Evolutionary conservation across 2,113 vertebrate genomes (phyloP).

Genomic region (Lophius piscatorius): DNA sequence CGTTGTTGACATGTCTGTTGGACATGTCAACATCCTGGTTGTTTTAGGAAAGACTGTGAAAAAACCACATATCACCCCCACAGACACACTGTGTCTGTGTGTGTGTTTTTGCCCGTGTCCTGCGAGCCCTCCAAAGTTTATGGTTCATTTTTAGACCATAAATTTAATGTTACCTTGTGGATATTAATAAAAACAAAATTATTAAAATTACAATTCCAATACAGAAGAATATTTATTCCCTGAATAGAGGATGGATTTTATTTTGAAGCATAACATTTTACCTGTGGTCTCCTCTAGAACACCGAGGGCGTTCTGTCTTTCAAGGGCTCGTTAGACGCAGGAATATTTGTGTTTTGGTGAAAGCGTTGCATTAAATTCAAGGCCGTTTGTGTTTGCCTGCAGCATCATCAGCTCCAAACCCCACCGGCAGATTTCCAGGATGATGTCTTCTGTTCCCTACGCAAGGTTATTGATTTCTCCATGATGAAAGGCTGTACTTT

Average conservation of each 20-base stretch:
- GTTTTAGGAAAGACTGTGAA: background rate
- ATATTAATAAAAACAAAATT: slow-evolving; percentile 57
- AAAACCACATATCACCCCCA: background rate
- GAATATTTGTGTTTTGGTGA: slow-evolving; percentile 53
- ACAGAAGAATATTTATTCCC: slow-evolving; percentile 46
- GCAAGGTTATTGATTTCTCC: slow-evolving; percentile 69
- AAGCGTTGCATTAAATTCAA: slow-evolving; percentile 69
- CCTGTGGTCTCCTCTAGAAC: slow-evolving; percentile 33
- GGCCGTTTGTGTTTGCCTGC: slow-evolving; percentile 38
- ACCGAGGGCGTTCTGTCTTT: slow-evolving; percentile 40
- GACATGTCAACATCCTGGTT: too few relatives aligned
- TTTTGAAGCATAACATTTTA: slow-evolving; percentile 64
- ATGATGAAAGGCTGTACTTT: slow-evolving; percentile 67
- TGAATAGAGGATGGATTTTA: slow-evolving; percentile 38
- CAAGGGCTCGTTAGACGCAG: slow-evolving; percentile 49
- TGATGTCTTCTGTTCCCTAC: slow-evolving; percentile 65
- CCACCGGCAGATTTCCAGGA: slow-evolving; percentile 58
- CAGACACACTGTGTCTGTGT: background rate
- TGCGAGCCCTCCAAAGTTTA: slow-evolving; percentile 41
- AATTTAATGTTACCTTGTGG: slow-evolving; percentile 56
- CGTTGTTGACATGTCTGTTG: too few relatives aligned
- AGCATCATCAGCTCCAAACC: slow-evolving; percentile 49
- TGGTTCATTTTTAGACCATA: slow-evolving; percentile 25
- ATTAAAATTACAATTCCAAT: slow-evolving; percentile 44
- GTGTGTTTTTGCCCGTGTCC: slow-evolving; percentile 25